Evolutionary conservation across 2,797 vertebrate species (phyloP), one percentile per base, ranked within the genome.

Genomic region (Melanotaenia maccullochi): DNA sequence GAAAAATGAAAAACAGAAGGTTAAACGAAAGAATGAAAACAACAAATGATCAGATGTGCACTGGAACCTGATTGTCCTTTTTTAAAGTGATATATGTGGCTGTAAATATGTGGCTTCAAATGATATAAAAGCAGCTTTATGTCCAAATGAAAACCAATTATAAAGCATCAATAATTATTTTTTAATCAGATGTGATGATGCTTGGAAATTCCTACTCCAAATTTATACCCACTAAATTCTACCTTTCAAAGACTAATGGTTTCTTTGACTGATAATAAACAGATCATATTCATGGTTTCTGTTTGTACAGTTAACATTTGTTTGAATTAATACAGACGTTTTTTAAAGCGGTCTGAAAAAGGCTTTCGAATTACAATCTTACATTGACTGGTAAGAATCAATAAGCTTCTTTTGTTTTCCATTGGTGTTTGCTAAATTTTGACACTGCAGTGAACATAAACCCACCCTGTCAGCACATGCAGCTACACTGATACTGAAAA

Each of bases 381-480:
- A 32, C 32, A 32, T 32, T 7, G 1, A 22, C 0, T 28, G 24
- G 24, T 13, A 25, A 4, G 11, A 64, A 47, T 58, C 14, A 12
- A 64, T 62, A 36, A 7, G 16, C 6, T 4, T 49, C 24, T 63
- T 9, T 42, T 18, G 2, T 52, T 33, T n/a, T 65, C 56, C 32
- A 61, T 54, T 33, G 28, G 2, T 5, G n/a, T 9, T 52, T 63
- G 38, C 5, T 71, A 66, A 60, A 67, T 65, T 73, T n/a, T 47
- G 5, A 25, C 13, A 16, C 13, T 2, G 5, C 22, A 28, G 25
- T 55, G 13, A 5, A 28, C 12, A 54, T 6, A 25, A 28, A 16
- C 5, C 24, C 13, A 28, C 13, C 2, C 20, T 6, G 9, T n/a
- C 44, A 47, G 44, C 20, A 47, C 7, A 47, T 20, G 20, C 44